Percentiles rank a stretch among this genome's conserved stretches.
These are phyloP conservation scores for Stomorhina lunata DNA, from an alignment of 2,888 invertebrate species.

Conservation along the genomic window DNA sequence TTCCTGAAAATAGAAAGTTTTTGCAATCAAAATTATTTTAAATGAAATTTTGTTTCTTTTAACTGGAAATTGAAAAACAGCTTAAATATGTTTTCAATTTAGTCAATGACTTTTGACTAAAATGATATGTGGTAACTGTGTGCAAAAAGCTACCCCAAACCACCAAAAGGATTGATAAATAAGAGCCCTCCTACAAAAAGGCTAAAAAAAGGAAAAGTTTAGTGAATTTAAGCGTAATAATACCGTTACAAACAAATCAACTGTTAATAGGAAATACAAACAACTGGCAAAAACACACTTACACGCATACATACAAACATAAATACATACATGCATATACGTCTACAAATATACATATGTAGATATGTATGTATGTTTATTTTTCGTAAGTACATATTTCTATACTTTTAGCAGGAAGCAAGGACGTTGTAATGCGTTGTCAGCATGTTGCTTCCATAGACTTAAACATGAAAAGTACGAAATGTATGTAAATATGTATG, in stretches of 20 bases:
- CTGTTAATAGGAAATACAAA: slow-evolving; percentile 67
- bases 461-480: neutral
- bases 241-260: slow-evolving; percentile 69
- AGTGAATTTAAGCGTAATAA: slow-evolving; percentile 69
- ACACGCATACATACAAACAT: neutral
- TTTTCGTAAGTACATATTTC: too few relatives aligned
- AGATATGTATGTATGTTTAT: too few relatives aligned
- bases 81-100: slow-evolving; percentile 54
- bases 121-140: neutral
- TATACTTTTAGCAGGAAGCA: slow-evolving; percentile 4
- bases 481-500: too few relatives aligned
- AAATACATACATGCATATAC: neutral
- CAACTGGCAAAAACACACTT: slow-evolving; percentile 44
- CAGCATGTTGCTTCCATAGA: slow-evolving; percentile 58
- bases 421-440: slow-evolving; percentile 53
- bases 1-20: neutral
- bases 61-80: slow-evolving; percentile 60
- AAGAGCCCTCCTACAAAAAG: slow-evolving; percentile 25
- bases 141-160: neutral
- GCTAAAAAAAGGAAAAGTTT: slow-evolving; percentile 51
- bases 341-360: too few relatives aligned
- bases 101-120: slow-evolving; percentile 28
- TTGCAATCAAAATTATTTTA: slow-evolving; percentile 20
- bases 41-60: slow-evolving; percentile 47
- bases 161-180: slow-evolving; percentile 34